Evolutionary conservation across 2,113 vertebrate species (phyloP).

Genomic region (Nesogale talazaci): DNA sequence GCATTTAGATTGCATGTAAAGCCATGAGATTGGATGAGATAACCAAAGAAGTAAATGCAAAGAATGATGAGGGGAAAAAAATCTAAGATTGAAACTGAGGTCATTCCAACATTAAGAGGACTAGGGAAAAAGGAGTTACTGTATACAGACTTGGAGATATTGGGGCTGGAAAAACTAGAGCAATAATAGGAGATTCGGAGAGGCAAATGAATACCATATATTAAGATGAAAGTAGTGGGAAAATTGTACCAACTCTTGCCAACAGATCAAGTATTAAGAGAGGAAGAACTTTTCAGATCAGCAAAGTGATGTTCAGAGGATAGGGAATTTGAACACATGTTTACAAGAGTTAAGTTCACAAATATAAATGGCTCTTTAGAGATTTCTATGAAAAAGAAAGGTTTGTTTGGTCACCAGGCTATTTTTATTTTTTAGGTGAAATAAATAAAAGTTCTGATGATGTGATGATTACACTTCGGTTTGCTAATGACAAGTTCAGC

Average conservation of each 20-base stretch:
- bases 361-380: background rate
- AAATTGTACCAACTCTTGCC: background rate
- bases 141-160: background rate
- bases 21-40: background rate
- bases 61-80: background rate
- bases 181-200: background rate
- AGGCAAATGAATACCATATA: background rate
- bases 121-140: background rate
- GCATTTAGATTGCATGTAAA: conserved; percentile 59
- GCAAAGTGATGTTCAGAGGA: background rate
- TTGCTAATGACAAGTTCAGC: too few relatives aligned
- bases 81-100: background rate
- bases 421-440: too few relatives aligned
- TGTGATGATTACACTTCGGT: too few relatives aligned
- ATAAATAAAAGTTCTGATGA: too few relatives aligned
- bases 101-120: background rate
- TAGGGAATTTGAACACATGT: background rate
- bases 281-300: background rate
- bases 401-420: too few relatives aligned
- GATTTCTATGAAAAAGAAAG: background rate
- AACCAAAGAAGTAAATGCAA: background rate
- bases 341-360: background rate
- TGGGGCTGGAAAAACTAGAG: background rate
- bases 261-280: background rate
- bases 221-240: background rate